A percentile compares a stretch with the other conserved stretches of the same genome.
Conservation (phyloP, 1,140 invertebrate species). For the Paracyclopina nana region DNA sequence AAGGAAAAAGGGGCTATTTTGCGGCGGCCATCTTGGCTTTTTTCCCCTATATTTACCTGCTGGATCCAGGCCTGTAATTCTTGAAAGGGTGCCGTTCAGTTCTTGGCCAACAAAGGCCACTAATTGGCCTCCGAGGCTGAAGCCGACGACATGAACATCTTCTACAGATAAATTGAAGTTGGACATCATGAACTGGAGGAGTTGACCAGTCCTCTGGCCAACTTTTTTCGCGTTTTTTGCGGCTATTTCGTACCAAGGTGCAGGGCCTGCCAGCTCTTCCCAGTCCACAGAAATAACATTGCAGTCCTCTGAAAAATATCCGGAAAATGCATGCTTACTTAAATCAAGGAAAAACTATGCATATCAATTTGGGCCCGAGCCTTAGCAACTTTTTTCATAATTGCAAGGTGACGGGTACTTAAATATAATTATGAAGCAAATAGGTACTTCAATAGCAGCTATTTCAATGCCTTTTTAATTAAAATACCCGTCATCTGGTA, state of each 20-base stretch:
- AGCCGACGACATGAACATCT: conserved; percentile 20
- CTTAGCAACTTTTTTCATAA: too few species aligned
- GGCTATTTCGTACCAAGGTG: conserved; percentile 36
- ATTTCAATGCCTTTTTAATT: too few species aligned
- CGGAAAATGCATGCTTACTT: too few species aligned
- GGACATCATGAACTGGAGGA: conserved; percentile 19
- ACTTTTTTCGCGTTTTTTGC: conserved; percentile 33
- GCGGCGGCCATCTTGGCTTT: background rate
- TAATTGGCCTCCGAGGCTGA: conserved; percentile 20
- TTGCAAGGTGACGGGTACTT: too few species aligned
- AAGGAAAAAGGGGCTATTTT: background rate
- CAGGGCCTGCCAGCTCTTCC: background rate
- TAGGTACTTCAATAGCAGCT: too few species aligned
- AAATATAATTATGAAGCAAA: too few species aligned
- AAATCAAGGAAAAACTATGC: too few species aligned
- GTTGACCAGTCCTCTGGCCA: conserved; percentile 29
- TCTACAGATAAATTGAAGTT: conserved; percentile 10
- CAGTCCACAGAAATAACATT: background rate
- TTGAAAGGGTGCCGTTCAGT: background rate
- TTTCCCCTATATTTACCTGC: conserved; percentile 13
- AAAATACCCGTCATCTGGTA: too few species aligned
- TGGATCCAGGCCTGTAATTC: conserved; percentile 8
- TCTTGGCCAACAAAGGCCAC: background rate
- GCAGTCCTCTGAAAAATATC: background rate
- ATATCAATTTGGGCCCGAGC: too few species aligned